A percentile compares a stretch with the other conserved stretches of the same genome.
Conservation (phyloP, 2,113 vertebrate species). For the Neolamprologus longior region DNA sequence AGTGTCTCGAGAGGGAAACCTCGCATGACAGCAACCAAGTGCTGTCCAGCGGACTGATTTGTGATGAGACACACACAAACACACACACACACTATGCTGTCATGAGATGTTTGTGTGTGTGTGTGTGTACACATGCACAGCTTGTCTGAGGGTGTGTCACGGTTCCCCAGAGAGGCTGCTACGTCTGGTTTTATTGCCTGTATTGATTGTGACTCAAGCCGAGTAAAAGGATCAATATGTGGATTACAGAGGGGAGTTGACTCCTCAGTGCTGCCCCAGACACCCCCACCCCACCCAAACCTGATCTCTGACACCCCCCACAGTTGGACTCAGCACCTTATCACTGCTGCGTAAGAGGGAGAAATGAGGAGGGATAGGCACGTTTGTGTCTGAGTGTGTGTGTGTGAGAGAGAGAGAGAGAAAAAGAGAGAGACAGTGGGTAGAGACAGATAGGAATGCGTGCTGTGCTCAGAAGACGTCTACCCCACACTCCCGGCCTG, state of each 20-base stretch:
- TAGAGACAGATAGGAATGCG: background rate
- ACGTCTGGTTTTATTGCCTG: conserved; percentile 54
- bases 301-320: background rate
- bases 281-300: background rate
- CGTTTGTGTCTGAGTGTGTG: background rate
- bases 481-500: background rate
- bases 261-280: background rate
- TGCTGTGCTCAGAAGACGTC: background rate
- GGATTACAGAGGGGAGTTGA: conserved; percentile 37
- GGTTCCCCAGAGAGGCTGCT: conserved; percentile 30
- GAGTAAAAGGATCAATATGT: conserved; percentile 43
- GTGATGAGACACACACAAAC: background rate
- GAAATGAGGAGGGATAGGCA: background rate
- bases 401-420: background rate
- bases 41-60: conserved; percentile 41
- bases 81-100: background rate
- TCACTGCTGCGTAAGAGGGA: background rate
- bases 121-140: background rate
- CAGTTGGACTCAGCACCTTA: background rate
- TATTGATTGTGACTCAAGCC: conserved; percentile 44
- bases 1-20: conserved; percentile 3
- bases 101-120: background rate
- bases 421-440: background rate
- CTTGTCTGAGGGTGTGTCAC: conserved; percentile 23
- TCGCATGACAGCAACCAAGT: background rate